Conservation (phyloP, 2,888 invertebrate species). For the Geotrupes spiniger region DNA sequence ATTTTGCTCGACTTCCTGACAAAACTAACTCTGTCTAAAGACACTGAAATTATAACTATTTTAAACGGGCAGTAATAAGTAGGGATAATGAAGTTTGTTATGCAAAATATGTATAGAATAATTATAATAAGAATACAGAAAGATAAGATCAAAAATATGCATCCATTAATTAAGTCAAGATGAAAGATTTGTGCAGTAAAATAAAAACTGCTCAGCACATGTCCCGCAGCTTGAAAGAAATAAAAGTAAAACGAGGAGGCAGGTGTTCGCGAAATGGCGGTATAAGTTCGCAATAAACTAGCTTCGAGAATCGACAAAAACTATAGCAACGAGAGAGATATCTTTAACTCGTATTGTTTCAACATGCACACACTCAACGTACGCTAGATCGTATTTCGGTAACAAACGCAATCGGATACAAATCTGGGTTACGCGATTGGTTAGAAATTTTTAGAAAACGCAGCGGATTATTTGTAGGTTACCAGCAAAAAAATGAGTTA, state of each 20-base stretch:
- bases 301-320: slow-evolving; percentile 22
- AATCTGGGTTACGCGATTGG: too few relatives aligned
- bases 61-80: background rate
- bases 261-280: slow-evolving; percentile 20
- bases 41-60: background rate
- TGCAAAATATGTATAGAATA: slow-evolving; percentile 1
- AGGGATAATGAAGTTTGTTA: background rate
- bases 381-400: slow-evolving; percentile 12
- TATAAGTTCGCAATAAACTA: slow-evolving; percentile 18
- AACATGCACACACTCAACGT: too few relatives aligned
- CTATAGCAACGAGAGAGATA: slow-evolving; percentile 6
- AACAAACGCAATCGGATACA: slow-evolving; percentile 5
- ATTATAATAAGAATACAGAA: slow-evolving; percentile 5
- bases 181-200: slow-evolving; percentile 21
- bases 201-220: slow-evolving; percentile 21
- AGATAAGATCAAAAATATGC: slow-evolving; percentile 22
- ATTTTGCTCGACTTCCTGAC: background rate
- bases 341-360: slow-evolving; percentile 14
- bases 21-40: background rate
- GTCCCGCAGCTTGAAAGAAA: slow-evolving; percentile 20
- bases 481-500: too few relatives aligned
- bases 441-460: too few relatives aligned
- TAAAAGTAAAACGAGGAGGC: slow-evolving; percentile 19
- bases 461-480: too few relatives aligned
- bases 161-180: slow-evolving; percentile 23